Evolutionary conservation across 1,140 invertebrate species (phyloP), one percentile per base, ranked within the genome.

Genomic region (Heliconius eleuchia): DNA sequence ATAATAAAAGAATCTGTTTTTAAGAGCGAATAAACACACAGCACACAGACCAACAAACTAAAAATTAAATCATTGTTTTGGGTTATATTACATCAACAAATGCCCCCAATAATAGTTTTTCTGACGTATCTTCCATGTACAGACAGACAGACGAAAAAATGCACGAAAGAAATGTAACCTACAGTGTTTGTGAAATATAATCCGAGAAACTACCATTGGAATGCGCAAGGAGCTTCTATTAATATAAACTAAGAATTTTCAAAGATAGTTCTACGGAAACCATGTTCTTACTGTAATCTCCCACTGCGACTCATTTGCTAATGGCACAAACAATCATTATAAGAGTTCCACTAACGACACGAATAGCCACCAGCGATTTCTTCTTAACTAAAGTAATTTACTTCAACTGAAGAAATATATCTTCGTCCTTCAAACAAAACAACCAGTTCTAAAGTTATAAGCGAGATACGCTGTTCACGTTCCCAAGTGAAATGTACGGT

Each of bases 341-440:
- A 80, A 77, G 73, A 76, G 27, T 57, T 57, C 19, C 42, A 78
- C 76, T 81, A 81, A 81, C 78, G 77, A 74, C 76, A 55, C 77
- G 76, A 76, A 71, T 81, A 71, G 73, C 77, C 52, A 52, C 73
- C 76, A 78, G 77, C 80, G 74, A 75, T 81, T 78, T 78, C 76
- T 78, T 77, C 80, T 83, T 83, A 83, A 80, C 78, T 82, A 80
- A 82, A 79, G 83, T 82, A 84, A 84, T 82, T 84, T 84, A 78
- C 80, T 75, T 79, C 23, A 77, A 78, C 73, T 76, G 71, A 78
- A 81, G 83, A 83, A 82, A 84, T 83, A 83, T 86, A 82, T 82
- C 83, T 81, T 86, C 81, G 81, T 82, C 77, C 78, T 81, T 82
- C 82, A 78, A 83, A 83, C 70, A 78, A 80, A 46, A 71, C 39